Evolutionary conservation across 2,797 vertebrate species (phyloP), one percentile per base, ranked within the genome.

Genomic region (Melanotaenia nigrans): DNA sequence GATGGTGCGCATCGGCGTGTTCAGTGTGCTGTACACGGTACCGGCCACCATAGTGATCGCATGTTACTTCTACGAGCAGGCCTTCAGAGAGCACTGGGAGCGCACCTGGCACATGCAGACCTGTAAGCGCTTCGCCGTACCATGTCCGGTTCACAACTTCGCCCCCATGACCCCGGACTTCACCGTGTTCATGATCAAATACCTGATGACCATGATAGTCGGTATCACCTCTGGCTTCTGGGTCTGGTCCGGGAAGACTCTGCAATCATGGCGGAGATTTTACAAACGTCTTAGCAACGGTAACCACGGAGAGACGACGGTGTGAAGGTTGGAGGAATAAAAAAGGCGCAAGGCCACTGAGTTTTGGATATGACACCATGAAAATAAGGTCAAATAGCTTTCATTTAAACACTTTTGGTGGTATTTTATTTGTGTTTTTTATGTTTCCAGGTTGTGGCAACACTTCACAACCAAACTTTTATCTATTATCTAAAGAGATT

Each of bases 161-260:
- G 95, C 97, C 49, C 97, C 95, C 75, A 97, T 98, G 96, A 97
- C 95, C 51, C 98, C 98, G 0, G 97, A 99, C 91, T 99, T 99
- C 91, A 99, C 98, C 0, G 97, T 99, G 70, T 99, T 98, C 90
- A 98, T 99, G 96, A 99, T 99, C 86, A 99, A 99, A 87, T 99
- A 99, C 81, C 95, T 99, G 90, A 99, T 99, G 97, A 99, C 97
- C 92, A 98, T 99, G 97, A 99, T 99, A n/a, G 98, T 99, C 18
- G 98, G 98, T 28, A 99, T 99, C 94, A 99, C 98, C 0, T 99
- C 98, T 0, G 97, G 98, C 45, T 99, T 99, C 90, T 99, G 98
- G 98, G 98, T 99, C 90, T 99, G 98, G 97, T 99, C 97, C 0
- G 97, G 98, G 70, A 99, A 99, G 91, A 99, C 98, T 5, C 95